phyloP scores from a whole-genome alignment of 2,888 invertebrate species.

The Archaeoteleia sp. region DNA sequence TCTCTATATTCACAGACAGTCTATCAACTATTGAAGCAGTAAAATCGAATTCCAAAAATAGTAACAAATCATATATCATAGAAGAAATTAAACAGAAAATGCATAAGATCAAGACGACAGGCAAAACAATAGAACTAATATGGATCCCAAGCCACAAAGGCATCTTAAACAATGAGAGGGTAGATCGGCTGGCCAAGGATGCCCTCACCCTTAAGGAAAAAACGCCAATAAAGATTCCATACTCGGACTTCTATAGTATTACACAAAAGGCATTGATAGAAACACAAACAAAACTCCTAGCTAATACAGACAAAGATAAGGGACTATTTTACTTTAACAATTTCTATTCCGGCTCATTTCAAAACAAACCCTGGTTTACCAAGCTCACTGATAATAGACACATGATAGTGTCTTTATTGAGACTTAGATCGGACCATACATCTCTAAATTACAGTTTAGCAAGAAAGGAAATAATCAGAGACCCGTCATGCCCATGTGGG shows the following conservation, averaged over 20 bases:
- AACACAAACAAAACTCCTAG: no score
- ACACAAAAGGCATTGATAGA: no score
- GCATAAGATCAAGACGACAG: background rate
- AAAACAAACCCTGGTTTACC: background rate
- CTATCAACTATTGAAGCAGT: background rate
- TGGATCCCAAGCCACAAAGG: background rate
- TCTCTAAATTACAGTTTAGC: background rate
- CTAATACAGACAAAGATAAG: no score
- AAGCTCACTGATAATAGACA: background rate
- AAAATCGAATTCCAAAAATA: background rate
- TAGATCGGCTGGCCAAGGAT: background rate
- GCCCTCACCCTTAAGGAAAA: background rate
- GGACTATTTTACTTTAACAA: no score
- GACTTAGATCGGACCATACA: slow-evolving; percentile 16
- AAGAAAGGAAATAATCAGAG: slow-evolving; percentile 7
- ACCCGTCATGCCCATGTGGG: background rate
- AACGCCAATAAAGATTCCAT: background rate
- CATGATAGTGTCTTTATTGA: background rate
- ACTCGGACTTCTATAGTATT: background rate
- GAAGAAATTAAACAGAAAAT: no score
- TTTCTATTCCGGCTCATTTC: no score
- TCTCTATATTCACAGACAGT: background rate
- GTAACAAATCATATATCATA: no score
- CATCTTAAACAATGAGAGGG: background rate
- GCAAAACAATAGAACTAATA: background rate